Percentiles rank a stretch among this genome's conserved stretches.
phyloP scores from a whole-genome alignment of 2,888 invertebrate species.

The Pandemis cinnamomeana region DNA sequence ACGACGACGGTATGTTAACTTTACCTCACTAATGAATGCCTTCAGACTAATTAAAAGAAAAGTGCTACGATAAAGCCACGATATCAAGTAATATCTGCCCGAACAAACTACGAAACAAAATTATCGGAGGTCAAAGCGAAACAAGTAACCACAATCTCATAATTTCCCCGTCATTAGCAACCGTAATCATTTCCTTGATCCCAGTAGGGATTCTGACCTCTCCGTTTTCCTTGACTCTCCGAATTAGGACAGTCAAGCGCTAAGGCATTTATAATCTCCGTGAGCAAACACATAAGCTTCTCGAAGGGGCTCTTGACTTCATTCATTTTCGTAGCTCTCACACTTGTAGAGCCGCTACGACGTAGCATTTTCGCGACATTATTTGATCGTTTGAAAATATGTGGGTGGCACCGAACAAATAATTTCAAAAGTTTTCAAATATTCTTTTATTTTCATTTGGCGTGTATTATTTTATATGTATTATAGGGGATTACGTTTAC shows the following conservation, averaged over 20 bases:
- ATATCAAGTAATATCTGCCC: neutral
- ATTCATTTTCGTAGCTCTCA: constrained; percentile 16
- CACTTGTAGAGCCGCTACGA: constrained; percentile 20
- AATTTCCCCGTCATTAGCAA: constrained; percentile 2
- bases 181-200: constrained; percentile 12
- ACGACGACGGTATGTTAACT: too few species aligned
- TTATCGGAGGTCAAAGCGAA: constrained; percentile 3
- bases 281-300: constrained; percentile 4
- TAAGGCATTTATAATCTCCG: constrained; percentile 5
- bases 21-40: neutral
- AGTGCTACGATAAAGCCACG: neutral
- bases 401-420: neutral
- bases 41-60: neutral
- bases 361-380: constrained; percentile 9
- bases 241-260: constrained; percentile 16
- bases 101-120: neutral
- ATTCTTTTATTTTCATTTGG: too few species aligned
- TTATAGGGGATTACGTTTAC: neutral
- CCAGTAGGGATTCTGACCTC: constrained; percentile 5
- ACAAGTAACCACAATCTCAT: constrained; percentile 6
- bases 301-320: neutral
- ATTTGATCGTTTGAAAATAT: neutral
- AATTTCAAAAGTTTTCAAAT: neutral
- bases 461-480: too few species aligned
- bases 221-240: neutral